A percentile compares a stretch with the other conserved stretches of the same genome.
Evolutionary conservation across 2,888 invertebrate species (phyloP).

Genomic region (Pammene fasciana): DNA sequence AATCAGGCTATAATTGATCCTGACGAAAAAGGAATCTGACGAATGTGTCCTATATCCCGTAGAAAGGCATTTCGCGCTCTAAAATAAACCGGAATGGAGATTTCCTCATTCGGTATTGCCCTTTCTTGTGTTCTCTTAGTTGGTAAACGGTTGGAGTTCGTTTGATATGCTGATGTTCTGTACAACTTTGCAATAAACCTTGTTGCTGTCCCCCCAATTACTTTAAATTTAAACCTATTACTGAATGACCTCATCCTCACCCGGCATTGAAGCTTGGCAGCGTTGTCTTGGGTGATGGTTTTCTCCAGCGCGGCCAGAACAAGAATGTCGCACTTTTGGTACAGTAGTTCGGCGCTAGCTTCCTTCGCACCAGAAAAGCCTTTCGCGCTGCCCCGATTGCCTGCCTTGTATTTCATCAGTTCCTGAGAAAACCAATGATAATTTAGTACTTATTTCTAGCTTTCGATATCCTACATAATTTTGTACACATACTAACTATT

Average conservation of each 20-base stretch:
- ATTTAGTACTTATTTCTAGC: neutral
- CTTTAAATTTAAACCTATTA: neutral
- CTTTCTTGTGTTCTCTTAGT: too few species aligned
- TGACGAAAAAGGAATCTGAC: too few species aligned
- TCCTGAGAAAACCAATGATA: constrained; percentile 56
- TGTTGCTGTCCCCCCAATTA: neutral
- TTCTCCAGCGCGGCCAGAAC: constrained; percentile 92
- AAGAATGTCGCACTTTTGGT: constrained; percentile 90
- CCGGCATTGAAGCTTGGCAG: constrained; percentile 87
- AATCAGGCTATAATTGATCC: too few species aligned
- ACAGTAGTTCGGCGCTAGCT: constrained; percentile 85
- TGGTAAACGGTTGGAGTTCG: too few species aligned
- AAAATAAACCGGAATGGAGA: too few species aligned
- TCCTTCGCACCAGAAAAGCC: constrained; percentile 86
- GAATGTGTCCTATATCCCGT: too few species aligned
- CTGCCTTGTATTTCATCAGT: constrained; percentile 65
- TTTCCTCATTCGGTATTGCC: too few species aligned
- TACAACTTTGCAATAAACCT: neutral
- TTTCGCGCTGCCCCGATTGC: constrained; percentile 83
- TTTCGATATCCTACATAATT: neutral
- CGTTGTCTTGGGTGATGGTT: constrained; percentile 87
- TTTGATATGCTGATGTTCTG: too few species aligned
- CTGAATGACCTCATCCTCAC: constrained; percentile 62
- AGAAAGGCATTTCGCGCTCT: too few species aligned
- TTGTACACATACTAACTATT: neutral